Evolutionary conservation across 2,113 vertebrate genomes (phyloP), one percentile per base, ranked within the genome.

Genomic region (Pteruthius melanotis): DNA sequence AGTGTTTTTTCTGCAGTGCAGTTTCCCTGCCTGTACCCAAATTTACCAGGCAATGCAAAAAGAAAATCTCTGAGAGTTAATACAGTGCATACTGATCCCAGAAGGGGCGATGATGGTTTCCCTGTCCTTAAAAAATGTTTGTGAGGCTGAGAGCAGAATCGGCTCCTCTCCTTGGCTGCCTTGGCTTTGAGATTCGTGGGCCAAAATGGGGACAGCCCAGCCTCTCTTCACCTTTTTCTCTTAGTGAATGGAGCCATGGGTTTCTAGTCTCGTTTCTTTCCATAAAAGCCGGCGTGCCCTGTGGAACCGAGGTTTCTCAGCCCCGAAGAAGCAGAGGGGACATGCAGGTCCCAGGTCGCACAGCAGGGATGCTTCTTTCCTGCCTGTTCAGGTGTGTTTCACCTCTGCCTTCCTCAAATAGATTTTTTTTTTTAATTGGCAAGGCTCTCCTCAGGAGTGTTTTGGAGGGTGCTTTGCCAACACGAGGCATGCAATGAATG

Each of bases 301-400:
- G 0, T 23, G 28, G 68, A 77, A 33, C 42, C 0, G 2, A 42
- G 11, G 11, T 45, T 50, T 47, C 57, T 79, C 4, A 11, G 22
- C n/a, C 77, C 54, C 0, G 2, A 33, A 1, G 5, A 31, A 37
- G 31, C 0, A 0, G 42, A 33, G 19, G 40, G 26, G 71, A 49
- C 57, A 33, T 68, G 52, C 37, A 50, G 26, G 22, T 75, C 18
- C 54, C 1, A 3, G 31, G 19, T 35, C 0, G 0, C 1, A 3
- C 26, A 56, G 66, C 49, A 86, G 24, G 16, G 40, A 13, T 60
- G 28, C 30, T 60, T 66, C 30, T 87, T 53, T 44, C 52, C 56
- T 53, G 19, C 31, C 2, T 21, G 6, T 88, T 90, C 8, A 59
- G 47, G 13, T 91, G 69, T 30, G 20, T 72, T 87, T 77, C 28